A percentile compares a stretch with the other conserved stretches of the same genome.
These are phyloP conservation scores for Eupsilia transversa DNA, from an alignment of 2,888 invertebrate genomes.

Conservation along the genomic window DNA sequence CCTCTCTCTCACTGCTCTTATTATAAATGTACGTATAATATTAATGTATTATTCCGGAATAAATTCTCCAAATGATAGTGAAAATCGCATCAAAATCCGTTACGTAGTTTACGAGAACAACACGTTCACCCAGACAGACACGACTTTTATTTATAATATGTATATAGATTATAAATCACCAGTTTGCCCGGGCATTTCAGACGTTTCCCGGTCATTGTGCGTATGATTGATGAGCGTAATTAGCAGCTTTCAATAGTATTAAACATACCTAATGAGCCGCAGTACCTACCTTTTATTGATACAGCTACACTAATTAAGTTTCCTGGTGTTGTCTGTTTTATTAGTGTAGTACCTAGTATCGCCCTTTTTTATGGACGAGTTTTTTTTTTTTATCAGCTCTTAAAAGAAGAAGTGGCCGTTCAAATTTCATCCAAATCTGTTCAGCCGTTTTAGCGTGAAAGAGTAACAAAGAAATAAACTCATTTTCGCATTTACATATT, in stretches of 20 bases:
- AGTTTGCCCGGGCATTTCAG: conserved; percentile 47
- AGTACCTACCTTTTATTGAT: conserved; percentile 55
- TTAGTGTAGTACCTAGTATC: no score
- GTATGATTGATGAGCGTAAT: conserved; percentile 65
- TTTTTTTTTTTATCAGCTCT: neutral
- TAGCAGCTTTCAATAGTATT: conserved; percentile 56
- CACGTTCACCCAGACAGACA: neutral
- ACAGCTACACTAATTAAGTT: conserved; percentile 44
- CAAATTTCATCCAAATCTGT: no score
- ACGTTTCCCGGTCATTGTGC: conserved; percentile 61
- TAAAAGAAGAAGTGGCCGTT: neutral
- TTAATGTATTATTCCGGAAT: no score
- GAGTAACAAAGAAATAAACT: no score
- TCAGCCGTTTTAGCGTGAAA: no score
- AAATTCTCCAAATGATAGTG: neutral
- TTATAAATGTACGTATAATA: no score
- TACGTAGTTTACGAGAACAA: neutral
- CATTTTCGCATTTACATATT: no score
- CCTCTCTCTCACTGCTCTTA: no score
- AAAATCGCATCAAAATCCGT: neutral
- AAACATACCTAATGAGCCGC: conserved; percentile 50
- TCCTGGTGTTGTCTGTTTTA: conserved; percentile 5
- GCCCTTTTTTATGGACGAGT: neutral
- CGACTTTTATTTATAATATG: neutral
- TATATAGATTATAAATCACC: conserved; percentile 49